Conservation (phyloP, 1,140 invertebrate species). For the Procambarus virginalis region DNA sequence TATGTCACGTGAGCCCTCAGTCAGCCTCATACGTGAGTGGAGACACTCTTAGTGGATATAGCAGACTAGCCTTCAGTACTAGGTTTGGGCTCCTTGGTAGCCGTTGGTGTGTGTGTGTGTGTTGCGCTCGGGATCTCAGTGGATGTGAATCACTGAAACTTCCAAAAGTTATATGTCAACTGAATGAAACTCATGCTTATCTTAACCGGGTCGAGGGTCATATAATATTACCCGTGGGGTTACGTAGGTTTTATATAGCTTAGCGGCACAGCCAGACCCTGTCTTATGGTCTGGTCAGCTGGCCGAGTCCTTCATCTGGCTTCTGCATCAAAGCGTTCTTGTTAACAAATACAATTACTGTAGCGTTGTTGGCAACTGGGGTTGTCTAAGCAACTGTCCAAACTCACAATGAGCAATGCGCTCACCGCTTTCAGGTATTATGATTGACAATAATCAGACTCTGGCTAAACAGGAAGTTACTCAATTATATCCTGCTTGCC, state of each 20-base stretch:
- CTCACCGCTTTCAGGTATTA: not conserved
- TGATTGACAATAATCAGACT: not conserved
- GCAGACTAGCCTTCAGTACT: too few relatives aligned
- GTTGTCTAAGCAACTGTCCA: not conserved
- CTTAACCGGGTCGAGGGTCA: not conserved
- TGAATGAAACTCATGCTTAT: not conserved
- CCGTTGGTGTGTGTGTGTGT: not conserved
- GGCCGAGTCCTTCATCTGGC: too few relatives aligned
- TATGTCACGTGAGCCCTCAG: too few relatives aligned
- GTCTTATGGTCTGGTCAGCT: not conserved
- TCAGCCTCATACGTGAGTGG: not conserved
- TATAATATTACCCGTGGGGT: not conserved
- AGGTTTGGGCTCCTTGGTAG: not conserved
- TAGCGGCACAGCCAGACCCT: not conserved
- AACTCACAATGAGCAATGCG: not conserved
- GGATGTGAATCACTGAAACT: too few relatives aligned
- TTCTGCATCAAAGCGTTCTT: not conserved
- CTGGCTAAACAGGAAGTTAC: too few relatives aligned
- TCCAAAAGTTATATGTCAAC: not conserved
- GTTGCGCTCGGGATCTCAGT: too few relatives aligned
- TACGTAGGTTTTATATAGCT: not conserved
- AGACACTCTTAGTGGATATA: too few relatives aligned
- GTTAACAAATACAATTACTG: not conserved
- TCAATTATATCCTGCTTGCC: too few relatives aligned
- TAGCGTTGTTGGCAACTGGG: not conserved